Conservation (phyloP, 2,113 vertebrate species). For the Tychaedon coryphoeus region DNA sequence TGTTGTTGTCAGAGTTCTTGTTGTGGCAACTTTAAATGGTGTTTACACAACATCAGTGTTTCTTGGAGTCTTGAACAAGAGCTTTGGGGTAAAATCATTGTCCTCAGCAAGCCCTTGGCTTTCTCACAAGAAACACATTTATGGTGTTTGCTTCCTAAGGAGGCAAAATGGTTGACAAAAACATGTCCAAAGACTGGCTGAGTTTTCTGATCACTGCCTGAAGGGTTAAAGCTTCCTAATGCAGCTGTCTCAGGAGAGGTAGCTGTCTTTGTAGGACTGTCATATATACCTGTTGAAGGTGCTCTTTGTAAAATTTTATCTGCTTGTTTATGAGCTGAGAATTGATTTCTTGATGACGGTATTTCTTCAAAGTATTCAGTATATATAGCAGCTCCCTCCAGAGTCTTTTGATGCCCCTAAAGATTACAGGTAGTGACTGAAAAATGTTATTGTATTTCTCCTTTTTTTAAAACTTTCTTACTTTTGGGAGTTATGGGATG, state of each 20-base stretch:
- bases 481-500: background rate
- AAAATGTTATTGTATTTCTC: background rate
- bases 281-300: background rate
- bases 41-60: conserved; percentile 7
- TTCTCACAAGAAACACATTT: fast-evolving
- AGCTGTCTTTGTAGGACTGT: background rate
- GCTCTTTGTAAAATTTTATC: background rate
- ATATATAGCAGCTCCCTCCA: background rate
- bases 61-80: background rate
- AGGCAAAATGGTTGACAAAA: background rate
- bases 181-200: background rate
- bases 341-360: background rate
- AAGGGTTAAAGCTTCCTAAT: background rate
- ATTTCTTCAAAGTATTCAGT: background rate
- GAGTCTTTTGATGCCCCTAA: background rate
- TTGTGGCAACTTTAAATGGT: conserved; percentile 16
- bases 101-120: background rate
- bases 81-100: background rate
- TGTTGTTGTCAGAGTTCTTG: background rate
- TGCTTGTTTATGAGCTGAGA: background rate
- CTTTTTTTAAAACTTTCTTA: background rate
- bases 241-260: background rate
- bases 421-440: background rate
- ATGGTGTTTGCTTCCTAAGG: background rate
- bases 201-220: background rate